Evolutionary conservation across 2,113 vertebrate genomes (phyloP).

Genomic region (Sterrhoptilus dennistouni): DNA sequence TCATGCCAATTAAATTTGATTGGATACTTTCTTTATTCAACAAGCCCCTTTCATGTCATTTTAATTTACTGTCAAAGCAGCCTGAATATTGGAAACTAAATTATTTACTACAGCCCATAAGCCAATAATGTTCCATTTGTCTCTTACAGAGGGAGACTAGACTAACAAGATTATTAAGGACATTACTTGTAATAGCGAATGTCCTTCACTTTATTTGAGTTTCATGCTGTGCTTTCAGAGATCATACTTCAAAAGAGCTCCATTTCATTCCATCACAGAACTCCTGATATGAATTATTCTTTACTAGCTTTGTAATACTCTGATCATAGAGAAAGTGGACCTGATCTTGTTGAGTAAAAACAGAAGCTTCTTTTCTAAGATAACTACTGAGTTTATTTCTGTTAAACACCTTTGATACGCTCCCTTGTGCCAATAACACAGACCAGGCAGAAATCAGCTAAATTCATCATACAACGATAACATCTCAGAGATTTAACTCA

Average conservation of each 20-base stretch:
- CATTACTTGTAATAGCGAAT: slow-evolving; percentile 95
- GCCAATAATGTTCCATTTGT: slow-evolving; percentile 98
- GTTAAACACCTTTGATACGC: slow-evolving; percentile 69
- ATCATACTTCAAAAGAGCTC: slow-evolving; percentile 87
- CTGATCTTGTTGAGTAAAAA: slow-evolving; percentile 65
- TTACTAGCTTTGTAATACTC: slow-evolving; percentile 77
- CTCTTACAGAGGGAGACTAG: slow-evolving; percentile 88
- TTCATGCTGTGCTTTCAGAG: slow-evolving; percentile 89
- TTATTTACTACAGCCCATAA: slow-evolving; percentile 98
- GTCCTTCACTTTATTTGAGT: slow-evolving; percentile 93
- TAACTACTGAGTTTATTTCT: slow-evolving; percentile 65
- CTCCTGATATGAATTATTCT: slow-evolving; percentile 85
- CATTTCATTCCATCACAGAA: slow-evolving; percentile 84
- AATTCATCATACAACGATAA: slow-evolving; percentile 58
- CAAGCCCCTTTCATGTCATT: slow-evolving; percentile 98
- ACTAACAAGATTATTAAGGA: slow-evolving; percentile 99
- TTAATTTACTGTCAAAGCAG: slow-evolving; percentile 99
- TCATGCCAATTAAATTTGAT: slow-evolving; percentile 99
- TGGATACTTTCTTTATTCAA: slow-evolving; percentile 99
- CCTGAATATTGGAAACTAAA: slow-evolving; percentile 94
- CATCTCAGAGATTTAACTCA: slow-evolving; percentile 45
- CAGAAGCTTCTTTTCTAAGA: slow-evolving; percentile 64
- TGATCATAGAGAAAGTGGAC: slow-evolving; percentile 76
- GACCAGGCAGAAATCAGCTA: slow-evolving; percentile 34
- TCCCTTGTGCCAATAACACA: slow-evolving; percentile 45